Conservation (phyloP, 2,797 vertebrate species). For the Propithecus deckenii region DNA sequence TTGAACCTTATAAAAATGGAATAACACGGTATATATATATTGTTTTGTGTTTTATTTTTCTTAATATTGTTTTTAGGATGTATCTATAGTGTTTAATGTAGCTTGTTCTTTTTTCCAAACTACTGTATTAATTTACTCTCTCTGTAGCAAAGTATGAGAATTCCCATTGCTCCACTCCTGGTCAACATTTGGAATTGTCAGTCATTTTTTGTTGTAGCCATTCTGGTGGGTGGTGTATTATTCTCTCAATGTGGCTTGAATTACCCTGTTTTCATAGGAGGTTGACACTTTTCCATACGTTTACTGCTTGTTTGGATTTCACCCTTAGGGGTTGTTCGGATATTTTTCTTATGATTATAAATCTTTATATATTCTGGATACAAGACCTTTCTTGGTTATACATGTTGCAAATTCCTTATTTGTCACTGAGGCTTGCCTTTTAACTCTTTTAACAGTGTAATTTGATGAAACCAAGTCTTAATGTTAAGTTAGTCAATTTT, state of each 20-base stretch:
- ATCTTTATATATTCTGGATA: neutral
- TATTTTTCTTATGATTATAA: constrained; percentile 1
- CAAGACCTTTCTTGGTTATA: neutral
- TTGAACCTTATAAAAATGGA: neutral
- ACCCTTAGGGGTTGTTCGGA: neutral
- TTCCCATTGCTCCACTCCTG: neutral
- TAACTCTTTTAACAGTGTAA: neutral
- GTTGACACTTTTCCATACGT: neutral
- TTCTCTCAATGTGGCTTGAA: neutral
- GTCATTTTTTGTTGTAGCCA: neutral
- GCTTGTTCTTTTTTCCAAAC: neutral
- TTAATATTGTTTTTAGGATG: neutral
- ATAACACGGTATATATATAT: neutral
- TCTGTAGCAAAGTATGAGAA: neutral
- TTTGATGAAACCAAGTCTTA: constrained; percentile 47
- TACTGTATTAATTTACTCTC: neutral
- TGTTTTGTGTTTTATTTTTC: neutral
- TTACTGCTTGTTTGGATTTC: neutral
- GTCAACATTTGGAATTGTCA: neutral
- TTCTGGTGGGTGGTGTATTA: neutral
- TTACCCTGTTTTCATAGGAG: neutral
- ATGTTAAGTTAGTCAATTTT: neutral
- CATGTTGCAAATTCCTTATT: neutral
- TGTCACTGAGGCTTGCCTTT: neutral
- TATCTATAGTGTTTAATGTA: neutral